Base-by-base conservation (phyloP, 2,797 vertebrate species). In the Loriculus beryllinus region DNA sequence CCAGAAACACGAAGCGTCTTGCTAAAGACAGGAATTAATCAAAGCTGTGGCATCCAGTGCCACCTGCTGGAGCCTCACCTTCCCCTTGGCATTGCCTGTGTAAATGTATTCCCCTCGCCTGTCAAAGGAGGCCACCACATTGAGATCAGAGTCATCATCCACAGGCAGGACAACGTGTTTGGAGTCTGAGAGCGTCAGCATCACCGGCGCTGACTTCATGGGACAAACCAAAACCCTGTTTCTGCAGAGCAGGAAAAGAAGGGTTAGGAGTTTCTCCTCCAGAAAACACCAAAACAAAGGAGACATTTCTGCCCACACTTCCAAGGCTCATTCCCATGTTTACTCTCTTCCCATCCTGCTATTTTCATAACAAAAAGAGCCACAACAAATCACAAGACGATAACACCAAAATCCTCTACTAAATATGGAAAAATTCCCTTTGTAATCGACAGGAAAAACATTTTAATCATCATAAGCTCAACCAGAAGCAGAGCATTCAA, bases 201-300 rank as follows among this genome's bases (percentile, higher is more conserved):
- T 98, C 77, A 99, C 99, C 0, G 99, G 99, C 0, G 99, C 99
- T 0, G 99, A 99, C 97, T 99, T 99, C 99, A 99, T 99, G 40
- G 99, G 99, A 93, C 99, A 99, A 86, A 99, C 99, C 93, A 99
- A 97, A 70, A 99, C 99, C 90, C 98, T 99, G 97, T 99, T 99
- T 97, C 99, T 99, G 77, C 14, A 62, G 26, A 67, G 54, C 12
- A 63, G 3, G 11, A 11, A 2, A 8, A 14, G 10, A 67, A 71
- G 3, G 45, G 17, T 12, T 21, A 28, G 13, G 1, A 12, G 25
- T 3, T 18, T 29, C 39, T 25, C 4, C 35, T 35, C 6, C 7
- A n/a, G 43, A 11, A 70, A 42, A 37, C 21, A 35, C 7, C 2
- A 40, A 75, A 28, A 26, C 45, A 42, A 22, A 23, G 0, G 1